Evolutionary conservation across 2,113 vertebrate genomes (phyloP), one percentile per base, ranked within the genome.

Genomic region (Dolichotis patagonum): DNA sequence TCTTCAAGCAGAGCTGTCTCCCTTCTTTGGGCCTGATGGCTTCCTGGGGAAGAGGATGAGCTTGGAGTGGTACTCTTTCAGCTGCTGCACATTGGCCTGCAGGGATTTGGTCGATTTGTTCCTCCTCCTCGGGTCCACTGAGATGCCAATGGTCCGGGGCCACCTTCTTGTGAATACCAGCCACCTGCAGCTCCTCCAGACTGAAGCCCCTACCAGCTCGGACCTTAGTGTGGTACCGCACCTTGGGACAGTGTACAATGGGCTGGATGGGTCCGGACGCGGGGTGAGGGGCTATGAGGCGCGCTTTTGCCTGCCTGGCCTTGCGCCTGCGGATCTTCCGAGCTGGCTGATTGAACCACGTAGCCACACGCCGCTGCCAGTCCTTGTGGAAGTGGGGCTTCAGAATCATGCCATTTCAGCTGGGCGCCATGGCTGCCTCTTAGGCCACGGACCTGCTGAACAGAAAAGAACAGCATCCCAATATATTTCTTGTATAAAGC

Each of bases 331-430:
- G 99, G 97, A 99, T 97, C 98, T 99, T 99, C 96, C 99, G 99
- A 93, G 99, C 99, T 8, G 99, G 99, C 98, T 99, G 99, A 98
- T 99, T 99, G 95, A 99, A 99, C 99, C 99, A 99, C 1, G 99
- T 99, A 90, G 99, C 99, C 26, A 99, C 99, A 85, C 99, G 99
- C 54, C 98, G 99, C 98, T 99, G 99, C 99, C 99, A 99, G 94
- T 99, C n/a, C n/a, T n/a, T 99, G 97, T 99, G 99, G 98, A 99
- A 99, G 97, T 99, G 99, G 5, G 99, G 99, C 98, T 99, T 99
- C 98, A 99, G 84, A 91, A 99, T 99, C 99, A 99, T 99, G 98
- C 99, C 99, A 99, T 99, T 99, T 97, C 99, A 98, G 98, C 99
- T 99, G 98, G 99, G 99, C 94, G 99, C 99, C 99, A 99, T 99